Conservation (phyloP, 2,113 vertebrate species). For the Rutilus rutilus region DNA sequence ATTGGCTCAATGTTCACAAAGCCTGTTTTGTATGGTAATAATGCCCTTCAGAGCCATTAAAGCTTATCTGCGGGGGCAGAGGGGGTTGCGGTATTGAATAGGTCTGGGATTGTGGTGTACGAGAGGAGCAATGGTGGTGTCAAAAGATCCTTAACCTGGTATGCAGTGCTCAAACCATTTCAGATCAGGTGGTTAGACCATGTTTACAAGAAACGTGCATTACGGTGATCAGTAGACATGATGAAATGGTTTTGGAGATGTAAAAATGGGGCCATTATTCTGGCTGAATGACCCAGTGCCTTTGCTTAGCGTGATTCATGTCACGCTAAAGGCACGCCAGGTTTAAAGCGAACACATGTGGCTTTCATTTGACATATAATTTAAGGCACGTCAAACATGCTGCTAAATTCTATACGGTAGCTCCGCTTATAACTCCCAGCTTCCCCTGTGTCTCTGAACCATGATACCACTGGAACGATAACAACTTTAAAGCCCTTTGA, state of each 20-base stretch:
- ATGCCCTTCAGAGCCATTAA: conserved; percentile 67
- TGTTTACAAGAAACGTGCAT: background rate
- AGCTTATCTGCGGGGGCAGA: conserved; percentile 52
- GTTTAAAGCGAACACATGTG: conserved; percentile 34
- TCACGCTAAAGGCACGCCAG: conserved; percentile 13
- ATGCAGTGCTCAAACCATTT: conserved; percentile 9
- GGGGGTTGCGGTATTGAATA: conserved; percentile 58
- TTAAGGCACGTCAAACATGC: conserved; percentile 37
- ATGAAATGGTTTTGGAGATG: conserved; percentile 32
- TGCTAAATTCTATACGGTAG: conserved; percentile 28
- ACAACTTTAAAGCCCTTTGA: conserved; percentile 10
- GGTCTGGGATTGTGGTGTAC: conserved; percentile 59
- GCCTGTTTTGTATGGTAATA: conserved; percentile 69
- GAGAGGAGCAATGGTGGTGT: conserved; percentile 51
- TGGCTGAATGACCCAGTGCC: conserved; percentile 28
- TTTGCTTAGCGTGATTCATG: conserved; percentile 9
- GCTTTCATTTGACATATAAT: conserved; percentile 38
- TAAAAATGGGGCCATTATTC: conserved; percentile 36
- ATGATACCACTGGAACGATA: conserved; percentile 18
- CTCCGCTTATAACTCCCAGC: conserved; percentile 14
- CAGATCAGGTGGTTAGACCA: background rate
- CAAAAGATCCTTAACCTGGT: conserved; percentile 56
- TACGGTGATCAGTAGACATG: background rate
- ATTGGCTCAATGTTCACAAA: conserved; percentile 69
- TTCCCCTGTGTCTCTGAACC: conserved; percentile 19